These are phyloP conservation scores for Poecile atricapillus DNA, from an alignment of 2,113 vertebrate species.

Conservation along the genomic window DNA sequence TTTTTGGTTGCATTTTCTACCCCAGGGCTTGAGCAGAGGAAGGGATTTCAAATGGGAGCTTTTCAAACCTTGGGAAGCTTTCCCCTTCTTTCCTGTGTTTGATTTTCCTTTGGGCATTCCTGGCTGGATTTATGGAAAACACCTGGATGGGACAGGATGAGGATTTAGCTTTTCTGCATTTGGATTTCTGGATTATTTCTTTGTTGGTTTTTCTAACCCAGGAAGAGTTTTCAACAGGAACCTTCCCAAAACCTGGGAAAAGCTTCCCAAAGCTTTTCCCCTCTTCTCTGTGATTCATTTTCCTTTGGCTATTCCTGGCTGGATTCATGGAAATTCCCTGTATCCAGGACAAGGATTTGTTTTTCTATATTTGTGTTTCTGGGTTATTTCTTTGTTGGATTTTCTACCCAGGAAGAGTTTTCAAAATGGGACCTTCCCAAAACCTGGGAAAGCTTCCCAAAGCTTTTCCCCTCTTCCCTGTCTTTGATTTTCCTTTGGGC, in stretches of 20 bases:
- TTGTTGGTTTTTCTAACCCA: background rate
- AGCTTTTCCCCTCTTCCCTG: background rate
- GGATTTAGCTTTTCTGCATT: background rate
- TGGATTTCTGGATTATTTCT: background rate
- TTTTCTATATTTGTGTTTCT: background rate
- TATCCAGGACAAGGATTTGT: background rate
- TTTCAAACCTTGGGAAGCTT: background rate
- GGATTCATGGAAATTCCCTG: background rate
- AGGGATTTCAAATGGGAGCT: background rate
- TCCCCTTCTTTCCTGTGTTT: background rate
- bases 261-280: background rate
- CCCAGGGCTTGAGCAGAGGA: background rate
- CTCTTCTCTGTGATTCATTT: rapidly evolving
- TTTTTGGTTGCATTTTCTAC: background rate
- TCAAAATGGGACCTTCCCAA: background rate
- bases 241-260: background rate
- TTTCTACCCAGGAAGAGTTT: background rate
- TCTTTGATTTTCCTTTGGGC: background rate
- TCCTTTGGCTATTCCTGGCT: background rate
- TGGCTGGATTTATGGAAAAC: background rate
- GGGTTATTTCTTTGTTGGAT: background rate
- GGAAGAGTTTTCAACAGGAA: background rate
- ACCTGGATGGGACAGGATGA: background rate
- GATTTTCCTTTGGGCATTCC: background rate
- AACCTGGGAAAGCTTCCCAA: background rate